A percentile compares a stretch with the other conserved stretches of the same genome.
Conservation (phyloP, 2,888 invertebrate species). For the Aricia artaxerxes region DNA sequence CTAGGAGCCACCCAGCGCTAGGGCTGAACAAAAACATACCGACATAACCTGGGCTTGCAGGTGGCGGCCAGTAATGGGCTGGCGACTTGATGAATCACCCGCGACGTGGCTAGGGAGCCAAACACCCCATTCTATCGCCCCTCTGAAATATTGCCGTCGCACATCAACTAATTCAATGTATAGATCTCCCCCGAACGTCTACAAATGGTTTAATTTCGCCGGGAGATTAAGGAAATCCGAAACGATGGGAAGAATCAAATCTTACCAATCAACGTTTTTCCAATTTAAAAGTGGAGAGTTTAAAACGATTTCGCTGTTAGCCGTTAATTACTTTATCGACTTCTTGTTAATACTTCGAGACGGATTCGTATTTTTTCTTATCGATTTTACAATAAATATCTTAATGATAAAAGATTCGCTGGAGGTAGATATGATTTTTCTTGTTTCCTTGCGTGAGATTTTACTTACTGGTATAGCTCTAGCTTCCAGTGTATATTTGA, state of each 20-base stretch:
- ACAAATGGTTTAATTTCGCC: constrained; percentile 71
- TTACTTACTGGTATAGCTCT: background rate
- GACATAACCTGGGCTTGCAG: constrained; percentile 68
- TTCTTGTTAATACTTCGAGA: background rate
- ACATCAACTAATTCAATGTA: constrained; percentile 74
- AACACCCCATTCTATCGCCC: constrained; percentile 66
- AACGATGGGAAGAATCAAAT: constrained; percentile 45
- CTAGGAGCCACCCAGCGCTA: no score
- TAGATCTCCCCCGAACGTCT: constrained; percentile 65
- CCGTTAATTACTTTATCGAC: constrained; percentile 29
- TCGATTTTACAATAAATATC: background rate
- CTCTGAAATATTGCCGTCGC: constrained; percentile 72
- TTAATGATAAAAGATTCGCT: background rate
- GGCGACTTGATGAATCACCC: constrained; percentile 74
- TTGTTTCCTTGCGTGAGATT: background rate
- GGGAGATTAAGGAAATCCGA: constrained; percentile 56
- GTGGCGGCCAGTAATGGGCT: constrained; percentile 72
- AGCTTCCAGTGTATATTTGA: background rate
- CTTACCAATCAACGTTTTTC: constrained; percentile 11
- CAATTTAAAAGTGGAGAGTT: constrained; percentile 17
- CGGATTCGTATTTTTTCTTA: constrained; percentile 15
- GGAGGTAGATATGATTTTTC: background rate
- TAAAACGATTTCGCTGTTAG: constrained; percentile 24
- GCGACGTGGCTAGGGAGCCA: constrained; percentile 69
- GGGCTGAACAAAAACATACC: constrained; percentile 66